phyloP scores from a whole-genome alignment of 2,797 vertebrate species.

The Phalloptychus januarius region DNA sequence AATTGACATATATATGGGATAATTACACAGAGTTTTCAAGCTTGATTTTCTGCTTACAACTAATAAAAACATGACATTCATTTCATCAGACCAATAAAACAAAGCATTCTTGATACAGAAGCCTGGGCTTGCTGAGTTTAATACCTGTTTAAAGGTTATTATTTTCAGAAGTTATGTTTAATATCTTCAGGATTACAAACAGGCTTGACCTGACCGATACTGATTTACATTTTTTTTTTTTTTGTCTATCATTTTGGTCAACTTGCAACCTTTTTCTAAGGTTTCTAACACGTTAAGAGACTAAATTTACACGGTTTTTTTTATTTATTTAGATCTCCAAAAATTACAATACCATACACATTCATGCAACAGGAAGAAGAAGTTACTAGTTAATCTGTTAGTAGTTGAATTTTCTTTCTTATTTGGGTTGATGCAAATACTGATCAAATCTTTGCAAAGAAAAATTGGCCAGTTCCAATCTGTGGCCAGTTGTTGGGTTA shows the following conservation, averaged over 20 bases:
- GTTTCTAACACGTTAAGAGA: background rate
- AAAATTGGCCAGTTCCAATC: background rate
- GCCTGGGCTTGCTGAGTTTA: background rate
- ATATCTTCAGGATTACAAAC: background rate
- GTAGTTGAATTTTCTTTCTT: background rate
- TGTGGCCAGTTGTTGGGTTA: background rate
- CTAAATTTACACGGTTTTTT: background rate
- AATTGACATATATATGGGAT: background rate
- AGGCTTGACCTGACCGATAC: background rate
- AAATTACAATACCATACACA: no score
- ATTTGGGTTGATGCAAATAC: background rate
- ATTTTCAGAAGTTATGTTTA: background rate
- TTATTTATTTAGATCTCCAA: no score
- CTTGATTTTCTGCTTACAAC: background rate
- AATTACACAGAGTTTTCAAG: background rate
- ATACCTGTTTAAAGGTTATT: background rate
- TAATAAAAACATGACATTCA: background rate
- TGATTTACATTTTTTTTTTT: background rate
- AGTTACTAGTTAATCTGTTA: background rate
- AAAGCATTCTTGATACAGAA: background rate
- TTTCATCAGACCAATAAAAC: background rate
- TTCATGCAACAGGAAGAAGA: background rate
- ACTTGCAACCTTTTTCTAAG: background rate
- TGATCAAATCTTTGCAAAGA: background rate
- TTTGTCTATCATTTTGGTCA: background rate